Base-by-base conservation (phyloP, 2,888 invertebrate species). In the Meliscaeva auricollis region DNA sequence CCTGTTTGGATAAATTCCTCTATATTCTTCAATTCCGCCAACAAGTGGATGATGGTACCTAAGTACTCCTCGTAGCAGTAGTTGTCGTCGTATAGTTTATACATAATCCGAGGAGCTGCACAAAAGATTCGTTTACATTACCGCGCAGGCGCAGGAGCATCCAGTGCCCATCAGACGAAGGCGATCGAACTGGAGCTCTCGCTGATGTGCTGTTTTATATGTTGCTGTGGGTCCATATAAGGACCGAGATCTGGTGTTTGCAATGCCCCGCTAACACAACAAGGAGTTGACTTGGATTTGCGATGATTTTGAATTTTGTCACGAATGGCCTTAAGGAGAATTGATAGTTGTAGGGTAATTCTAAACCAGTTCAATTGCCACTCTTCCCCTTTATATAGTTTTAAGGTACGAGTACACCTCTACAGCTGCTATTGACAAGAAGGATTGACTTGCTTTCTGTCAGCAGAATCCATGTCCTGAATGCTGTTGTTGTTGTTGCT, bases 271-370 rank as follows among this genome's bases (percentile, higher is more conserved):
- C 48, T 83, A 46, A 52, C 50, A 64, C 54, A 41, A 52, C 48
- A 44, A 75, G 68, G 68, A 76, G 73, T 66, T 50, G 9, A 35
- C 48, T 66, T 73, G 50, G 52, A 77, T 69, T 44, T 20, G 58
- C 48, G 56, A 73, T 80, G 85, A 81, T 76, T 81, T 77, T 72
- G 73, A 73, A 8, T 77, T 77, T 85, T 81, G 85, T 81, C 85
- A 85, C 76, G 81, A 85, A 81, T 69, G 32, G 64, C 85, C 81
- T 81, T 38, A 66, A 50, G 80, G 22, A 35, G 48, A 80, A 75
- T 68, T 68, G 72, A 76, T 73, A 22, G 58, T 56, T 62, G 72
- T 68, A 38, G 66, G 74, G 70, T 58, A 54, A 80, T 62, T 48
- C 8, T 1, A 73, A 77, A 77, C 76, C 69, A 38, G 76, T 79